A percentile compares a stretch with the other conserved stretches of the same genome.
Conservation (phyloP, 2,797 vertebrate genomes). For the Gallinago nigripennis region DNA sequence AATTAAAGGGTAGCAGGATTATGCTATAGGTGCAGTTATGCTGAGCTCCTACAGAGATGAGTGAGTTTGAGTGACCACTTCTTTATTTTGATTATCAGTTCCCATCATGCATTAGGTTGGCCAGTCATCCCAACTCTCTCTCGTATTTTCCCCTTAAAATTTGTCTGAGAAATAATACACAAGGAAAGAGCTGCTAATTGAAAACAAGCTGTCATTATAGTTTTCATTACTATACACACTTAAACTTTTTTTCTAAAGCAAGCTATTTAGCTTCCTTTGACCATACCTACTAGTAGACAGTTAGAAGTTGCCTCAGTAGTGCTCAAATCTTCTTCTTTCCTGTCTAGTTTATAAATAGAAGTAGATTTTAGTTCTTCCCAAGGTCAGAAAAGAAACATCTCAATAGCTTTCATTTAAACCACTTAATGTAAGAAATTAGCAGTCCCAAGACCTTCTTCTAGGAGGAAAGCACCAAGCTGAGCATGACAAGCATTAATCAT, state of each 20-base stretch:
- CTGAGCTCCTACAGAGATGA: background rate
- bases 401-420: background rate
- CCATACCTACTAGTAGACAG: background rate
- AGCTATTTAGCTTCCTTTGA: background rate
- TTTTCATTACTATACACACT: background rate
- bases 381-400: background rate
- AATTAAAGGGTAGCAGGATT: background rate
- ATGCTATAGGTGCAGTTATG: background rate
- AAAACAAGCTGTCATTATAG: background rate
- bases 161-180: background rate
- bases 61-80: background rate
- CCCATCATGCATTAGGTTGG: background rate
- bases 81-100: background rate
- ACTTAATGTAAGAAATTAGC: slow-evolving; percentile 10
- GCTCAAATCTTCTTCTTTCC: background rate
- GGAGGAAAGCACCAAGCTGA: background rate
- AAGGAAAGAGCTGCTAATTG: background rate
- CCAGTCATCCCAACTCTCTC: background rate
- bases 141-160: background rate
- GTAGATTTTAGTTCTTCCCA: background rate
- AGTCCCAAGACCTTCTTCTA: background rate
- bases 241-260: background rate
- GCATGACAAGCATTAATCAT: background rate
- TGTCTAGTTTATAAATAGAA: background rate
- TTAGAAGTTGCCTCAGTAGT: background rate